phyloP scores from a whole-genome alignment of 2,888 invertebrate species.

The Lepidochitona cinerea region DNA sequence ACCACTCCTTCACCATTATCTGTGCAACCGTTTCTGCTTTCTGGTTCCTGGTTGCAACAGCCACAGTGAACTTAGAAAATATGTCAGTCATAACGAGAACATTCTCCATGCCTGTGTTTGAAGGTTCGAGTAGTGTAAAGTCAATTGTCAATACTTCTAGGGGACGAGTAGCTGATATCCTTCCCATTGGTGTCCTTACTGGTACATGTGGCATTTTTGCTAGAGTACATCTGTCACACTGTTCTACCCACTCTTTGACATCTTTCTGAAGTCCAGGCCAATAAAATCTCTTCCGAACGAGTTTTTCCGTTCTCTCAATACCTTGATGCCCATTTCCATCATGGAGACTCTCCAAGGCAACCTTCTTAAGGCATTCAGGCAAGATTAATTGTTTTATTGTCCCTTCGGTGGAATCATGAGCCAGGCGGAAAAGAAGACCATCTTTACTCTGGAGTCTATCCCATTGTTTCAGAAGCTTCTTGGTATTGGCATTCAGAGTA shows the following conservation, averaged over 20 bases:
- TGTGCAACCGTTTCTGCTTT: slow-evolving; percentile 22
- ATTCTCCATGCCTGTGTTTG: slow-evolving; percentile 24
- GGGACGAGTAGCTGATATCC: slow-evolving; percentile 15
- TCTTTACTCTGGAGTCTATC: background rate
- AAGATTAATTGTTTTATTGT: slow-evolving; percentile 15
- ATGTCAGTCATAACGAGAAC: slow-evolving; percentile 27
- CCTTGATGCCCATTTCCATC: slow-evolving; percentile 27
- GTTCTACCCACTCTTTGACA: slow-evolving; percentile 12
- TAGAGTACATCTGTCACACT: slow-evolving; percentile 16
- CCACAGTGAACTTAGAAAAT: slow-evolving; percentile 27
- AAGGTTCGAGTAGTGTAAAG: slow-evolving; percentile 25
- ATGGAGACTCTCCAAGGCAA: slow-evolving; percentile 21
- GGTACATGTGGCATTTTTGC: slow-evolving; percentile 10
- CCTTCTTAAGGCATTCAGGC: background rate
- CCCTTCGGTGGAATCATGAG: slow-evolving; percentile 8
- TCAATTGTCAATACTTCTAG: slow-evolving; percentile 28
- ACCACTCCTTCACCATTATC: slow-evolving; percentile 21
- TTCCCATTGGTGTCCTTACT: slow-evolving; percentile 8
- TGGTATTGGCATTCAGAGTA: background rate
- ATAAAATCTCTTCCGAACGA: slow-evolving; percentile 11
- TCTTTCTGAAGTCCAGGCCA: slow-evolving; percentile 19
- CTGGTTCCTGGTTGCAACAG: slow-evolving; percentile 31
- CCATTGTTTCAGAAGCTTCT: background rate
- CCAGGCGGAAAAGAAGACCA: slow-evolving; percentile 14
- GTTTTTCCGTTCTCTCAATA: slow-evolving; percentile 11